Base-by-base conservation (phyloP, 2,113 vertebrate genomes). In the Festucalex cinctus region DNA sequence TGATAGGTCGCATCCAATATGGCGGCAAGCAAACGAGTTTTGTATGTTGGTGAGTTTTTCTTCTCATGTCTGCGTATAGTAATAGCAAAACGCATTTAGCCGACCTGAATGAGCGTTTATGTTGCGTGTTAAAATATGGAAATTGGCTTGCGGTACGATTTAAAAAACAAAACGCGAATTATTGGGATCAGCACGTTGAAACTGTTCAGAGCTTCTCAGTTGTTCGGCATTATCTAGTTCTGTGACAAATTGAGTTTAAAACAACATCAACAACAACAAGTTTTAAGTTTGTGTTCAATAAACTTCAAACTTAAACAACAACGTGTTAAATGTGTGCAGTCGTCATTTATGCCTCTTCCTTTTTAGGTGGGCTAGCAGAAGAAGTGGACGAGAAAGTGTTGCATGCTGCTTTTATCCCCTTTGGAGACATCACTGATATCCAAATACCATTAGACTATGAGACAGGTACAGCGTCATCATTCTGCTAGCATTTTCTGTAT, bases 371-470 rank as follows among this genome's bases (percentile, higher is more conserved):
- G 3, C 87, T 98, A n/a, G 95, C 97, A 1, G 96, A 98, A 57
- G 96, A 98, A 71, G 97, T 98, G 80, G 97, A 98, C 16, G 95
- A 98, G 88, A 97, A 96, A 71, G 95, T 98, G 0, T 85, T 98
- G 19, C 96, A 97, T 68, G 97, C 97, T 0, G 96, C 95, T 1
- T 98, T 98, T 68, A 98, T 98, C 81, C 97, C 96, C 3, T 98
- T 98, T 75, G 97, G 96, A 16, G 96, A 98, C 83, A 90, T 98
- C 74, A 95, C 93, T 26, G 96, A 98, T 88, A 98, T 97, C 88
- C 97, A 99, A 91, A 98, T 98, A 69, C 97, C 96, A 0, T 86
- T 98, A 74, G 95, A 99, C 83, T 98, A 98, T 91, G 97, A 98
- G 89, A 98, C 96, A 2, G 96, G 96, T 96, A 70, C 70, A 84